Percentiles rank a stretch among this genome's conserved stretches.
Evolutionary conservation across 2,888 invertebrate genomes (phyloP).

Genomic region (Ichneumon xanthorius): DNA sequence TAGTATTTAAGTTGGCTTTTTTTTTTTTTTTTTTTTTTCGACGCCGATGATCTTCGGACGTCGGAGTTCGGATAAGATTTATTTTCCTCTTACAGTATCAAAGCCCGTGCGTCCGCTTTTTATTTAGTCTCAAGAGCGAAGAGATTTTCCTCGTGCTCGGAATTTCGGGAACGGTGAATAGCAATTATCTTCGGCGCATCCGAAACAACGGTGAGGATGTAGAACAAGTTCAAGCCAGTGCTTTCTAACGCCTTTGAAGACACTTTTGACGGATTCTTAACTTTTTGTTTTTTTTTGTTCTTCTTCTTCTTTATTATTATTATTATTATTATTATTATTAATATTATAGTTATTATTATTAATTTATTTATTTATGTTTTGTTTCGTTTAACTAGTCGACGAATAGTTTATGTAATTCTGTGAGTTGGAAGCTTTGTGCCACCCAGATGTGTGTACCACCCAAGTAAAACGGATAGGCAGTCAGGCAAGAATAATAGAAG

Average conservation of each 20-base stretch:
- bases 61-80: neutral
- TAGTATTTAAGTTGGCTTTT: constrained; percentile 2
- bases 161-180: neutral
- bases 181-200: neutral
- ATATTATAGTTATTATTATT: no score
- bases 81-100: no score
- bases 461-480: constrained; percentile 37
- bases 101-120: neutral
- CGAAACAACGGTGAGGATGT: neutral
- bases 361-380: no score
- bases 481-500: constrained; percentile 54
- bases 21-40: neutral
- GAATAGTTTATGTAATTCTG: constrained; percentile 16
- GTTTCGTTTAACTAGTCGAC: neutral
- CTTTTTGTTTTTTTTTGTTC: neutral
- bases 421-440: constrained; percentile 21
- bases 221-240: neutral
- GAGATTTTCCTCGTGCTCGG: neutral
- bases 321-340: no score
- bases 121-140: neutral
- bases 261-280: neutral
- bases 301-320: neutral
- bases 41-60: neutral
- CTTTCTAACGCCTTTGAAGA: neutral
- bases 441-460: constrained; percentile 23